Evolutionary conservation across 2,888 invertebrate species (phyloP), one percentile per base, ranked within the genome.

Genomic region (Diplolepis rosae): DNA sequence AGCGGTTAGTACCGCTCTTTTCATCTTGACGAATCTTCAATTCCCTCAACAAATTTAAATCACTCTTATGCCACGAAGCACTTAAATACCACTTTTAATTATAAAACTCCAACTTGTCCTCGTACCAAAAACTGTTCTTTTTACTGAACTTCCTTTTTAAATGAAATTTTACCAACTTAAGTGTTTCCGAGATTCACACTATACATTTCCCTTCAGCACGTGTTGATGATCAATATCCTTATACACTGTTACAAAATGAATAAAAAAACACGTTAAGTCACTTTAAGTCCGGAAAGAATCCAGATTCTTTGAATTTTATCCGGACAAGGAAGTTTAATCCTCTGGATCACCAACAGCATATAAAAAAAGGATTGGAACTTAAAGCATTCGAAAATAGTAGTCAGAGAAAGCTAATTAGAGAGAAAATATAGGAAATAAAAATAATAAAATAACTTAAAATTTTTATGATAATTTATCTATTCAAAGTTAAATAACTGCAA

Each of bases 1-100:
- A 80, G 83, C 82, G 82, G 83, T 76, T 65, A 87, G 69, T 72
- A 85, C 83, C 81, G 81, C 81, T 76, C 80, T 83, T 79, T 82
- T 84, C 87, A 87, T 87, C 72, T 75, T 83, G 67, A 54, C 71
- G 50, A 70, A 48, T 71, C 54, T 51, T 70, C 71, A 65, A 71
- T 75, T 68, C 74, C 15, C 65, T 22, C 39, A 27, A 32, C 15
- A 22, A 27, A 45, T 56, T 68, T 13, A 56, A 72, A 66, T 9
- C 68, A 69, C 76, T 69, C 28, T 54, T 66, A 69, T 68, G 22
- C 35, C 68, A 76, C 68, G 66, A 68, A 74, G 61, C 72, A 72
- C 74, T 48, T 42, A 54, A 67, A 54, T 72, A 51, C 71, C 74
- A 72, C 74, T 70, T 42, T 15, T 42, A 45, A 66, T 54, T 50